These are phyloP conservation scores for Procambarus virginalis DNA, from an alignment of 1,140 invertebrate species.

Conservation along the genomic window DNA sequence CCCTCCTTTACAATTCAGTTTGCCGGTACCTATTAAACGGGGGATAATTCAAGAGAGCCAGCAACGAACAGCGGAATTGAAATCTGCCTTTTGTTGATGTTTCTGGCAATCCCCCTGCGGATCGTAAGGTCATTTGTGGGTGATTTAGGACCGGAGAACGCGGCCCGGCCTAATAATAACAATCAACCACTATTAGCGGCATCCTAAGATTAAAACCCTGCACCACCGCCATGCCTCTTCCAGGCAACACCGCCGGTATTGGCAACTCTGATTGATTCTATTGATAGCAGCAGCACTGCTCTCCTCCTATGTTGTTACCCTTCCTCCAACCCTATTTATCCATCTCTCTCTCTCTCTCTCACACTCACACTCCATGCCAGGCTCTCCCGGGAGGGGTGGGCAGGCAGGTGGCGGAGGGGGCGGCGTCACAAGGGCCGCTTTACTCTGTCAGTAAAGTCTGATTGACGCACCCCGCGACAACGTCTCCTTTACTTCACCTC, in stretches of 20 bases:
- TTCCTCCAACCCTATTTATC: too few species aligned
- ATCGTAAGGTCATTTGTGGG: not conserved
- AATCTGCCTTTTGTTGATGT: not conserved
- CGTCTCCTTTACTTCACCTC: too few species aligned
- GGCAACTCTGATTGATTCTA: constrained; percentile 30
- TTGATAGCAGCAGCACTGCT: not conserved
- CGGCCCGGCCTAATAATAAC: not conserved
- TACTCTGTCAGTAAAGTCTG: too few species aligned
- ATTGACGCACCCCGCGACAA: too few species aligned
- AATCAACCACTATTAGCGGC: constrained; percentile 17
- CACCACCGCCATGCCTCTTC: not conserved
- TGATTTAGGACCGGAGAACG: constrained; percentile 19
- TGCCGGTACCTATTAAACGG: not conserved
- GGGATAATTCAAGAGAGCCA: not conserved
- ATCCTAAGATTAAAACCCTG: constrained; percentile 6
- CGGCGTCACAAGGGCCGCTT: too few species aligned
- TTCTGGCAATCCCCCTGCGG: not conserved
- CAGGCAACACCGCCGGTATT: not conserved
- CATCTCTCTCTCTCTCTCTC: too few species aligned
- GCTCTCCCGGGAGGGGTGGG: too few species aligned
- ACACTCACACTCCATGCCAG: too few species aligned
- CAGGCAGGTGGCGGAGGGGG: not conserved
- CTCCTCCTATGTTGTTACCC: not conserved
- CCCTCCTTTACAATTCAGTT: not conserved
- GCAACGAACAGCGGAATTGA: not conserved